phyloP scores from a whole-genome alignment of 2,888 invertebrate genomes.

The Terebella lapidaria region DNA sequence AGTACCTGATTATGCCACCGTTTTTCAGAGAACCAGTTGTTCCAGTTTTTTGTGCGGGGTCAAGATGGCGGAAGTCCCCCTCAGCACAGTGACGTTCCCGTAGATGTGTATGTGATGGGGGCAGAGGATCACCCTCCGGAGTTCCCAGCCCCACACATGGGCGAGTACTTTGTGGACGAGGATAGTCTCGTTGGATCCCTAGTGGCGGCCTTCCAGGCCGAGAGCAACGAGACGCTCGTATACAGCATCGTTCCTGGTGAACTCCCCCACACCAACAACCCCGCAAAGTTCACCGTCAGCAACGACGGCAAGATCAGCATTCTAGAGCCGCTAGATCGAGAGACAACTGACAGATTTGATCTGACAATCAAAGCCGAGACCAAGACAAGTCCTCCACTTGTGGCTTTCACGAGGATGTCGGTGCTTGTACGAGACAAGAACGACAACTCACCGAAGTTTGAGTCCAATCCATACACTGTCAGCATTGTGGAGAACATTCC shows the following conservation, averaged over 20 bases:
- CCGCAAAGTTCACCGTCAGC: conserved; percentile 37
- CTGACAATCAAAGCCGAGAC: conserved; percentile 63
- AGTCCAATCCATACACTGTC: conserved; percentile 74
- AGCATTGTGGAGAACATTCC: conserved; percentile 72
- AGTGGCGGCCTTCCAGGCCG: conserved; percentile 65
- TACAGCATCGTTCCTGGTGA: conserved; percentile 62
- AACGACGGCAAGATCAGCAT: conserved; percentile 63
- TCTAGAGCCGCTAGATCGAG: conserved; percentile 70
- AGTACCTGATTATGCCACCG: no score
- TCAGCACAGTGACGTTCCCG: conserved; percentile 72
- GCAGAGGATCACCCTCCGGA: conserved; percentile 67
- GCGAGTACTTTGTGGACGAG: conserved; percentile 77
- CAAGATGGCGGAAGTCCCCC: conserved; percentile 72
- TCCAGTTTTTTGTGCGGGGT: conserved; percentile 86
- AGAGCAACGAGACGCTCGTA: conserved; percentile 62
- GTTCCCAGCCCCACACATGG: conserved; percentile 64
- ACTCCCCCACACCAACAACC: conserved; percentile 51
- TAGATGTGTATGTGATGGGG: conserved; percentile 73
- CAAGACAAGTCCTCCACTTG: conserved; percentile 67
- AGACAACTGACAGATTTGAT: conserved; percentile 59
- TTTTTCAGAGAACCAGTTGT: conserved; percentile 57
- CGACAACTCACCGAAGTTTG: conserved; percentile 82
- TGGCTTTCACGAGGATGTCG: conserved; percentile 60
- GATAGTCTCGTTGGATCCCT: conserved; percentile 67
- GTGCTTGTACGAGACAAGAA: conserved; percentile 83